Conservation (phyloP, 2,888 invertebrate genomes). For the Drosophila formosana region DNA sequence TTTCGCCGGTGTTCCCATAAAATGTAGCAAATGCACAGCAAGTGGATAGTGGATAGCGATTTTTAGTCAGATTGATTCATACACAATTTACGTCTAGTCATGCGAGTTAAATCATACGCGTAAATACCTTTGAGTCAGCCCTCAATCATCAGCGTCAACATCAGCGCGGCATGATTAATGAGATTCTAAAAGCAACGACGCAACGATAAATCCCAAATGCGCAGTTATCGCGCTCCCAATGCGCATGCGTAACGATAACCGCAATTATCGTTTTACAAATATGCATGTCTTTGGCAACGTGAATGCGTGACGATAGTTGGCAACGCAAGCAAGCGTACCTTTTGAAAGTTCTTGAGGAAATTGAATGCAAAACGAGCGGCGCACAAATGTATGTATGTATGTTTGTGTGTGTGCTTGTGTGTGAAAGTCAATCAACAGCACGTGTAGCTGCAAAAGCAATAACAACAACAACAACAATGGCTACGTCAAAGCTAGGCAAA, state of each 20-base stretch:
- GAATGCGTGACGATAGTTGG: neutral
- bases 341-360: conserved; percentile 55
- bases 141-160: conserved; percentile 24
- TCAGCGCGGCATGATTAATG: conserved; percentile 35
- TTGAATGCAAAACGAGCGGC: conserved; percentile 57
- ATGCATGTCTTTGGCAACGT: conserved; percentile 32
- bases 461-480: conserved; percentile 25
- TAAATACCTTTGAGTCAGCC: conserved; percentile 50
- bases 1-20: conserved; percentile 29
- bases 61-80: conserved; percentile 15
- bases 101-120: conserved; percentile 38
- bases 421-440: conserved; percentile 78
- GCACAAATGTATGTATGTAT: conserved; percentile 20
- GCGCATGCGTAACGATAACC: conserved; percentile 3
- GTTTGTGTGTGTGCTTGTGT: conserved; percentile 58
- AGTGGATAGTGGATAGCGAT: neutral
- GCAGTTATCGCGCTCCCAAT: conserved; percentile 19
- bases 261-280: conserved; percentile 8
- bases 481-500: conserved; percentile 8
- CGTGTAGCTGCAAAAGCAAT: conserved; percentile 59
- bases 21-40: neutral
- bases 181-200: neutral
- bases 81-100: conserved; percentile 13
- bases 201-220: conserved; percentile 30
- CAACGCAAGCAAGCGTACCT: conserved; percentile 25